Evolutionary conservation across 2,888 invertebrate genomes (phyloP).

Genomic region (Eubasilissa splendida): DNA sequence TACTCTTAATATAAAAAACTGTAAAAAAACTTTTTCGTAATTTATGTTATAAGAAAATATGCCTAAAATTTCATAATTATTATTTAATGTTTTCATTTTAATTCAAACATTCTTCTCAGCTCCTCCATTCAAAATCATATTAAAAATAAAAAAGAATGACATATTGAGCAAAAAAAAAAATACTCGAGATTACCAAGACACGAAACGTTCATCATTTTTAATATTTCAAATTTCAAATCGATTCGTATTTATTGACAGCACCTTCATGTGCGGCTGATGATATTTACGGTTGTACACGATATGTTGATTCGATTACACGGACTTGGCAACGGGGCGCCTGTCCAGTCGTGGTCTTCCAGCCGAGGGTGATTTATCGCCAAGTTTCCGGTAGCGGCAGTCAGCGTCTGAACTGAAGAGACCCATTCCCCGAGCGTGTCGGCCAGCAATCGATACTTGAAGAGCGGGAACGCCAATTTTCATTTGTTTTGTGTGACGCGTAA

Average conservation of each 20-base stretch:
- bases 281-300: conserved; percentile 39
- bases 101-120: no score
- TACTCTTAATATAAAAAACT: no score
- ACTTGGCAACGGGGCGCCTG: conserved; percentile 21
- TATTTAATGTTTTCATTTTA: no score
- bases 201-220: background rate
- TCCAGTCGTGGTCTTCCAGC: background rate
- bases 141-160: no score
- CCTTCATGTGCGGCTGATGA: conserved; percentile 22
- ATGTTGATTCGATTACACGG: conserved; percentile 37
- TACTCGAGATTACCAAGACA: conserved; percentile 7
- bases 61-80: no score
- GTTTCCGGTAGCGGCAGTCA: conserved; percentile 10
- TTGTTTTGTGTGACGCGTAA: conserved; percentile 27
- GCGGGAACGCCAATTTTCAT: conserved; percentile 41
- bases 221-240: conserved; percentile 14
- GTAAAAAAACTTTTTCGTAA: no score
- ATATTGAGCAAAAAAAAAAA: background rate
- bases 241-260: conserved; percentile 34
- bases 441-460: conserved; percentile 1
- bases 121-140: no score
- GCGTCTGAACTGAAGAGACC: background rate
- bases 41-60: no score
- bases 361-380: conserved; percentile 20
- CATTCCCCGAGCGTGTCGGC: conserved; percentile 7